Evolutionary conservation across 2,888 invertebrate genomes (phyloP).

Genomic region (Drosophila paranaensis): DNA sequence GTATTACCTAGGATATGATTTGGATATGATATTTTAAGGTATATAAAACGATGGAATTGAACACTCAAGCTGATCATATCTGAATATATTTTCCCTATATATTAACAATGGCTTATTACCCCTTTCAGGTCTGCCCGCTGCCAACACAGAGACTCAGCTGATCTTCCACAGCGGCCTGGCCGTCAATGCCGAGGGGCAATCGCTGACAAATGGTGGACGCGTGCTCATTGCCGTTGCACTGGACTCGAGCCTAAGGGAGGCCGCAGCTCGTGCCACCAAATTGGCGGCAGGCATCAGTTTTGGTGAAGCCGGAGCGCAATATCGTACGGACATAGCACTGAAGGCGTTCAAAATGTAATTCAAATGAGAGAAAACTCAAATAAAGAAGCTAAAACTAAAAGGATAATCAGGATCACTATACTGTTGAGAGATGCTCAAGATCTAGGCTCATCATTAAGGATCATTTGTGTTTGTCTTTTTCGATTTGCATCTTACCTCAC

Average conservation of each 20-base stretch:
- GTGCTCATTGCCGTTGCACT: constrained; percentile 93
- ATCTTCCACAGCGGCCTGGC: constrained; percentile 96
- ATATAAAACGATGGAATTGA: no score
- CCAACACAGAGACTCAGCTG: constrained; percentile 76
- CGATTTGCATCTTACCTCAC: neutral
- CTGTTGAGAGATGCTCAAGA: neutral
- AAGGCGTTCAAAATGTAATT: constrained; percentile 92
- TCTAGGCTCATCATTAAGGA: neutral
- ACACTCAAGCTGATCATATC: no score
- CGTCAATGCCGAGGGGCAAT: constrained; percentile 86
- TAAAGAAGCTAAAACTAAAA: neutral
- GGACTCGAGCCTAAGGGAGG: constrained; percentile 88
- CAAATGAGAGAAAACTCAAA: neutral
- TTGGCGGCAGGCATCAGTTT: constrained; percentile 91
- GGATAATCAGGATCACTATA: neutral
- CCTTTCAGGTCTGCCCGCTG: constrained; percentile 85
- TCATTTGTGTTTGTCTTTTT: neutral
- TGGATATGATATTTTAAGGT: no score
- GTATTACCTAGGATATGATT: no score
- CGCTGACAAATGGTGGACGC: constrained; percentile 94
- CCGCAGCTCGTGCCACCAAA: constrained; percentile 90
- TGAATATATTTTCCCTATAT: no score
- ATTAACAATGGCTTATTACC: no score
- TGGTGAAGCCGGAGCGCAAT: constrained; percentile 93
- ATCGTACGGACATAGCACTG: constrained; percentile 95